Conservation (phyloP, 2,888 invertebrate species). For the Drosophila algonquin region DNA sequence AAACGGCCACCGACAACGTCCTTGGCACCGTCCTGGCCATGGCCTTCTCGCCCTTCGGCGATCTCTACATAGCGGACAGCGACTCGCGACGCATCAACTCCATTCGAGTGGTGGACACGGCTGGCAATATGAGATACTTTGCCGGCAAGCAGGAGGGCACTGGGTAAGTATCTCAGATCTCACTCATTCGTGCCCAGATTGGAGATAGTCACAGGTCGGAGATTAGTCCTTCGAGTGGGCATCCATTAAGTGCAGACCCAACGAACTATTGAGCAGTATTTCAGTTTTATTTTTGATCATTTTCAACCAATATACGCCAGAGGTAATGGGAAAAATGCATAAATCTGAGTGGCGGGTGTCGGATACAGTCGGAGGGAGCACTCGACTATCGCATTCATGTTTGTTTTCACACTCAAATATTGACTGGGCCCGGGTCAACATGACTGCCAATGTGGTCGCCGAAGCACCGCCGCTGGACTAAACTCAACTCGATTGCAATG, state of each 20-base stretch:
- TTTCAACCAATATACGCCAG: background rate
- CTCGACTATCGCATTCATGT: constrained; percentile 34
- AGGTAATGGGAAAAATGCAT: background rate
- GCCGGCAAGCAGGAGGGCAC: constrained; percentile 91
- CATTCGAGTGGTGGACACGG: constrained; percentile 93
- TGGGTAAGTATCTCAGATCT: constrained; percentile 76
- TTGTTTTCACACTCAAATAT: constrained; percentile 41
- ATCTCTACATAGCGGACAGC: constrained; percentile 96
- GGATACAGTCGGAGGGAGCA: constrained; percentile 14
- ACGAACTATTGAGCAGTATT: too few species aligned
- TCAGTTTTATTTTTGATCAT: too few species aligned
- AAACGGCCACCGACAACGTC: constrained; percentile 87
- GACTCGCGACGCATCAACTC: constrained; percentile 94
- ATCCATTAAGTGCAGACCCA: background rate
- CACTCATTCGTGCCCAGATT: background rate
- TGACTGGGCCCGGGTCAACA: constrained; percentile 41
- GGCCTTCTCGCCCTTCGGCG: constrained; percentile 95
- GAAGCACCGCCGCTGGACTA: constrained; percentile 33
- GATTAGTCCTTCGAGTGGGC: background rate
- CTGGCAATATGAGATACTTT: constrained; percentile 95
- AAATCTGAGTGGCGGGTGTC: too few species aligned
- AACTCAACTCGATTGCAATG: background rate
- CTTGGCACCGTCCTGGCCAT: constrained; percentile 94
- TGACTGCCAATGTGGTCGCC: constrained; percentile 37
- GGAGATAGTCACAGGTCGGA: background rate